A percentile compares a stretch with the other conserved stretches of the same genome.
These are phyloP conservation scores for Sinonovacula constricta DNA, from an alignment of 1,140 invertebrate species.

Conservation along the genomic window DNA sequence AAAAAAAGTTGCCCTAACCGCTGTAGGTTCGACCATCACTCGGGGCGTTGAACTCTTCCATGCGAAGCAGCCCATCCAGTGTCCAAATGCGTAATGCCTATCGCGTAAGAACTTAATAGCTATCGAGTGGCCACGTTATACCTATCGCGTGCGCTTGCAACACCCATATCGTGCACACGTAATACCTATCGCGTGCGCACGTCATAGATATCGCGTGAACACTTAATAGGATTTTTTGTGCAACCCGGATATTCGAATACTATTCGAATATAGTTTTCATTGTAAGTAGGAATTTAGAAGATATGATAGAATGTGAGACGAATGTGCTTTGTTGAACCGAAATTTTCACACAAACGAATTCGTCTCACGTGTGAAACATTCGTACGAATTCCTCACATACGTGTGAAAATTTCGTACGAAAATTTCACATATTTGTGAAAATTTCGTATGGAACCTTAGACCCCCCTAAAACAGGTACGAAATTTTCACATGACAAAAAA, in stretches of 20 bases:
- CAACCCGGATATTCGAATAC: neutral
- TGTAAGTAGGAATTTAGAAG: neutral
- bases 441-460: no score
- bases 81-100: neutral
- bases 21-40: no score
- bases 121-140: constrained; percentile 15
- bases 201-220: constrained; percentile 8
- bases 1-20: neutral
- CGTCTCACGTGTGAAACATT: no score
- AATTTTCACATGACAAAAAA: no score
- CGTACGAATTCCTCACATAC: no score
- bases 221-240: constrained; percentile 1
- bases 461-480: no score
- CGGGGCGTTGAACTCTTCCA: no score
- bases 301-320: neutral
- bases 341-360: no score
- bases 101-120: neutral
- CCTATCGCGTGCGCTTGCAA: constrained; percentile 10
- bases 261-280: neutral
- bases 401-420: no score
- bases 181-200: constrained; percentile 18
- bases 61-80: no score
- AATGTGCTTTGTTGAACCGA: no score
- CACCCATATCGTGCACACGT: constrained; percentile 12
- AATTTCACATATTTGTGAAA: no score